Evolutionary conservation across 2,797 vertebrate genomes (phyloP).

Genomic region (Chelidonichthys spinosus): DNA sequence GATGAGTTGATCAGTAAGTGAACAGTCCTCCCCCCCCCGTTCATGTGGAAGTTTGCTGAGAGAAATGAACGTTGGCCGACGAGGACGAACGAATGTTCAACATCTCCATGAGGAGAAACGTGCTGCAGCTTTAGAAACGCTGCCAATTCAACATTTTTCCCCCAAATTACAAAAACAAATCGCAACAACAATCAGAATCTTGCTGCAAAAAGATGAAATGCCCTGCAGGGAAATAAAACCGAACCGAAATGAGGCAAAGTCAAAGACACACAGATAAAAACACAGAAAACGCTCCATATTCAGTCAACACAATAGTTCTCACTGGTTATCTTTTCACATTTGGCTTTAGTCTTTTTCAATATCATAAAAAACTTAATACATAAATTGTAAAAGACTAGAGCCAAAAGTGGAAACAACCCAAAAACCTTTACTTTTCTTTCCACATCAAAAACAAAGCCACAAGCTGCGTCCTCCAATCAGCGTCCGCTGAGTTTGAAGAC

Average conservation of each 20-base stretch:
- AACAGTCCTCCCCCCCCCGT: slow-evolving; percentile 2
- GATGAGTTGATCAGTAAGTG: slow-evolving; percentile 15
- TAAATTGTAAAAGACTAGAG: background rate
- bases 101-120: background rate
- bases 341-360: background rate
- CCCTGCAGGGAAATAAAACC: background rate
- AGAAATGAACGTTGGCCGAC: background rate
- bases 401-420: too few species aligned
- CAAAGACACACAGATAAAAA: background rate
- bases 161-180: background rate
- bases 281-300: background rate
- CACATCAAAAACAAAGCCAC: background rate
- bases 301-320: background rate
- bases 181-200: background rate
- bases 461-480: too few species aligned
- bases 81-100: background rate
- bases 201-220: background rate
- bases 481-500: too few species aligned
- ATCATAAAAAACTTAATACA: background rate
- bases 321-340: background rate
- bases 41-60: background rate
- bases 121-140: background rate
- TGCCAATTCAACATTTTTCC: background rate
- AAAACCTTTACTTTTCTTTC: background rate
- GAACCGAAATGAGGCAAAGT: background rate